These are phyloP conservation scores for Asarcornis scutulata DNA, from an alignment of 2,113 vertebrate species.

Conservation along the genomic window DNA sequence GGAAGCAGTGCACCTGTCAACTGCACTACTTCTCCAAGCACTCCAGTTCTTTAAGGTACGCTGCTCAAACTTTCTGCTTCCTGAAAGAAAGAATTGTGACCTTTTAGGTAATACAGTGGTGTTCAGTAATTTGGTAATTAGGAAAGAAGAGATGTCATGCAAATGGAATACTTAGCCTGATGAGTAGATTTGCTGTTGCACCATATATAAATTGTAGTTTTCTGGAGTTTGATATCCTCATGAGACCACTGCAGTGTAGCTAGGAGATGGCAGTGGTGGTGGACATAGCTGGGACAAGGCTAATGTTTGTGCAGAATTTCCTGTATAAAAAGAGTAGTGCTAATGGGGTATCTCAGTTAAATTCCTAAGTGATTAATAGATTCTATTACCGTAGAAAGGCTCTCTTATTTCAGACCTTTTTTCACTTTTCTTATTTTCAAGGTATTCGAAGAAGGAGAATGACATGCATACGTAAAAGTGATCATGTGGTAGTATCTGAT, in stretches of 20 bases:
- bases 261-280: neutral
- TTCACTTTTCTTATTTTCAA: constrained; percentile 22
- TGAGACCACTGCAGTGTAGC: neutral
- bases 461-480: constrained; percentile 86
- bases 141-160: neutral
- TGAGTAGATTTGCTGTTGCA: neutral
- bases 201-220: neutral
- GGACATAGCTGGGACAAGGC: neutral
- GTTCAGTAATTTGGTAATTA: neutral
- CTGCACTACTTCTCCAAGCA: neutral
- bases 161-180: neutral
- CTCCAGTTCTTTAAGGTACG: neutral
- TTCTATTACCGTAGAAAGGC: neutral
- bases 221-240: neutral
- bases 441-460: constrained; percentile 81
- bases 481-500: constrained; percentile 86
- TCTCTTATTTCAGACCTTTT: neutral
- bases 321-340: neutral
- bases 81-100: neutral
- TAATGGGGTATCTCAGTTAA: neutral
- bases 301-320: neutral
- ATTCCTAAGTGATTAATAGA: neutral
- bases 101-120: neutral
- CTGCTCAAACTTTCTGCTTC: neutral
- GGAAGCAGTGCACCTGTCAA: neutral